Percentiles rank a stretch among this genome's conserved stretches.
Conservation (phyloP, 2,888 invertebrate genomes). For the Globia sparganii region DNA sequence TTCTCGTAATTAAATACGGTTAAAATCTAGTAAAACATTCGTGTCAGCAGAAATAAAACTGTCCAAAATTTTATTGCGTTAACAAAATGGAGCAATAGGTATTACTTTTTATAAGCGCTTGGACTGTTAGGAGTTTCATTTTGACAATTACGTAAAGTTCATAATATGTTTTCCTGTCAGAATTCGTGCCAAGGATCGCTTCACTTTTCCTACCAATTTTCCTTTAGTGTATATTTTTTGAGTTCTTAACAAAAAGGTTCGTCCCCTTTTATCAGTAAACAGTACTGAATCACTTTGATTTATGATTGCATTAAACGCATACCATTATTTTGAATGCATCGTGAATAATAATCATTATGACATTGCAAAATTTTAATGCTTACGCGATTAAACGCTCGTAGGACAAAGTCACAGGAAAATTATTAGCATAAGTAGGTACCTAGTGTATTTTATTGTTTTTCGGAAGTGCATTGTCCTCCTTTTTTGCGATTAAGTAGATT, state of each 20-base stretch:
- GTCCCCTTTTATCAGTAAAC: neutral
- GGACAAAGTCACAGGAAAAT: constrained; percentile 2
- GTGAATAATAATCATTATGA: constrained; percentile 23
- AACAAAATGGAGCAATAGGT: no score
- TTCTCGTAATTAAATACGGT: no score
- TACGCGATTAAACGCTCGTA: neutral
- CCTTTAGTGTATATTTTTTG: neutral
- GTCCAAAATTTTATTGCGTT: no score
- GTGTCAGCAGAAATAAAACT: no score
- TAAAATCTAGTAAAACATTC: no score
- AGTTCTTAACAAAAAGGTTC: neutral
- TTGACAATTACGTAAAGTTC: neutral
- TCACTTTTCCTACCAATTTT: neutral
- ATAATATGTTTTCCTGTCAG: neutral
- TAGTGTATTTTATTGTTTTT: neutral
- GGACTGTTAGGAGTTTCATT: neutral
- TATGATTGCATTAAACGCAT: constrained; percentile 3
- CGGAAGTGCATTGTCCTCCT: neutral
- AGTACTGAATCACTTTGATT: constrained; percentile 32
- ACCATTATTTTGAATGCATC: constrained; percentile 12
- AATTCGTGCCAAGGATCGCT: constrained; percentile 14
- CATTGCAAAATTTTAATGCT: constrained; percentile 5
- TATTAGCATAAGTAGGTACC: neutral
- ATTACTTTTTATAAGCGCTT: no score
- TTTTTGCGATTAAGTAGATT: neutral